Base-by-base conservation (phyloP, 2,113 vertebrate genomes). In the Lontra canadensis region DNA sequence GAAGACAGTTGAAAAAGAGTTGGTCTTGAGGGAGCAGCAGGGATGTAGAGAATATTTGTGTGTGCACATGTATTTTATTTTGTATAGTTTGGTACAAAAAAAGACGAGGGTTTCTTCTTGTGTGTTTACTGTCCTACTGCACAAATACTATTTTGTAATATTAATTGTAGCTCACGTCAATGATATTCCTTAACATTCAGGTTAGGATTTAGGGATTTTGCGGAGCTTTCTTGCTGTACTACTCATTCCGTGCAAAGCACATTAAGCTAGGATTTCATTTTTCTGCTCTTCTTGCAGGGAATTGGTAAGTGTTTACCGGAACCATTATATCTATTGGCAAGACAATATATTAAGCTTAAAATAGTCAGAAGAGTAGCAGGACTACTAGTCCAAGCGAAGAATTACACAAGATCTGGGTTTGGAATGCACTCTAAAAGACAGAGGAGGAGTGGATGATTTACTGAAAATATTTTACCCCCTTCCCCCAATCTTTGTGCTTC, bases 351-450 rank as follows among this genome's bases (percentile, higher is more conserved):
- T 87, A 97, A 97, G 63, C 95, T 95, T 83, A 96, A 97, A 97
- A 96, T 78, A 90, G 69, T 31, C 90, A 80, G 71, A 71, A 91
- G 39, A 88, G 82, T 31, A 87, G 57, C 63, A 69, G 87, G 39
- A 90, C 92, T 44, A 74, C 71, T 63, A 57, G 88, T 95, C 59
- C 76, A 90, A 93, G 92, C 52, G 88, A 94, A 97, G 87, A 92
- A 92, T 98, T 97, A 95, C 96, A 96, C 95, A 96, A 97, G 92
- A 94, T 69, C 76, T 93, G 59, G 88, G 83, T 69, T 86, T 90
- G 92, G 95, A 97, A 97, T 93, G 92, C 6, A 90, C 52, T 96
- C 85, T 82, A 86, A 73, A 89, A 49, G 76, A 91, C 12, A 44
- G 83, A 94, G 3, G 83, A 94, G 3, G 61, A 47, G 42, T 65